Conservation (phyloP, 1,140 invertebrate species). For the Oreohelix idahoensis region DNA sequence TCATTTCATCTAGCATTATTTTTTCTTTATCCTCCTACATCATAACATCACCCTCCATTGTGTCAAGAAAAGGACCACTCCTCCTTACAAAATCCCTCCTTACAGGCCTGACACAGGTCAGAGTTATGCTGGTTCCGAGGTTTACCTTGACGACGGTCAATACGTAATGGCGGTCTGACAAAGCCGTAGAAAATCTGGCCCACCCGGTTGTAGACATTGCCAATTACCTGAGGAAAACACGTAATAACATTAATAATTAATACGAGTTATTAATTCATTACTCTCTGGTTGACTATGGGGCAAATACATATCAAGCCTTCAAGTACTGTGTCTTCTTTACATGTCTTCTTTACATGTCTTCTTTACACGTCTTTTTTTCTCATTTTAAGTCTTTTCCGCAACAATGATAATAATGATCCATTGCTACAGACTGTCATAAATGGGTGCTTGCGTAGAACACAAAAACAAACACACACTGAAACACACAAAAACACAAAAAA, state of each 20-base stretch:
- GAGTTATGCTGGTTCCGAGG: conserved; percentile 74
- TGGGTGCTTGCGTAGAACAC: too few relatives aligned
- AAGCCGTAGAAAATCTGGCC: conserved; percentile 75
- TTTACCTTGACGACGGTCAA: conserved; percentile 73
- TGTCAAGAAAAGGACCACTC: conserved; percentile 73
- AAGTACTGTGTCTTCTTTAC: too few relatives aligned
- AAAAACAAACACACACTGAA: too few relatives aligned
- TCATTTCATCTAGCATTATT: too few relatives aligned
- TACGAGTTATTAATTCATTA: neutral
- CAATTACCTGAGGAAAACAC: conserved; percentile 69
- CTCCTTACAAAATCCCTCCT: conserved; percentile 73
- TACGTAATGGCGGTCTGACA: conserved; percentile 70
- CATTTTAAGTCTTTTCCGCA: too few relatives aligned
- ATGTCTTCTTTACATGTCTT: too few relatives aligned
- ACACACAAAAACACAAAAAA: too few relatives aligned
- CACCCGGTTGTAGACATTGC: conserved; percentile 74
- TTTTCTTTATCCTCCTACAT: too few relatives aligned
- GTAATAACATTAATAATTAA: neutral
- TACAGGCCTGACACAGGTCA: conserved; percentile 74
- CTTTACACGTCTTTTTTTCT: too few relatives aligned
- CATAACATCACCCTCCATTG: too few relatives aligned
- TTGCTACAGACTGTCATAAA: too few relatives aligned
- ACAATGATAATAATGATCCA: too few relatives aligned
- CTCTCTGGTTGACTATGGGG: neutral
- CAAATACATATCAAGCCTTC: neutral